Evolutionary conservation across 1,140 invertebrate genomes (phyloP), one percentile per base, ranked within the genome.

Genomic region (Macrobrachium rosenbergii): DNA sequence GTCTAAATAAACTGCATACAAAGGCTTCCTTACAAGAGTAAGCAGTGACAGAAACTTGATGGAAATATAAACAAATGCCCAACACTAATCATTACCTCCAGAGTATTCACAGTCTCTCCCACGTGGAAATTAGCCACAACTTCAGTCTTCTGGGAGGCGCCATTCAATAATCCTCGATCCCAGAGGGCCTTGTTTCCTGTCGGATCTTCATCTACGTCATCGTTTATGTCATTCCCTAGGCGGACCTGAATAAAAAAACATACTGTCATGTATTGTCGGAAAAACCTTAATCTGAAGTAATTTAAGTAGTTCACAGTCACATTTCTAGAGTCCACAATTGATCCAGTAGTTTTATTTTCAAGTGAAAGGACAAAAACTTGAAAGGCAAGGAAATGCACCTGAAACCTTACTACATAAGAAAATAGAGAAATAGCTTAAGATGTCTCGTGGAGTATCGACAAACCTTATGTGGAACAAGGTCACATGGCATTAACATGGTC

Each of bases 201-300:
- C 0, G 99, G 99, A 93, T 99, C 99, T 93, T 99, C 98, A 91
- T 99, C 98, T 0, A 99, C 97, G 91, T 99, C 98, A 92, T 99
- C 99, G 43, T 95, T 97, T 0, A 98, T 95, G 87, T 97, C 97
- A 77, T 95, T 94, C 1, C 98, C 97, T 58, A 99, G 92, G 23
- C 99, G 94, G 89, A 96, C 93, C 95, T 95, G 87, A 62, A 91
- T 17, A 81, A 23, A 60, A 91, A 83, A 85, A 84, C 89, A 85
- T 45, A 83, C 52, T 62, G 58, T 19, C 69, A 87, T 69, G 77
- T 14, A 82, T 59, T 19, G 52, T 37, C n/a, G n/a, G n/a, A n/a
- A 16, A 77, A 52, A 58, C 52, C 2, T 52, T 52, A 52, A 52
- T 52, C 10, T 0, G 45, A 21, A 72, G 28, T 3, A 37, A 37